phyloP scores from a whole-genome alignment of 2,113 vertebrate genomes.

The Rhinolophus sinicus region DNA sequence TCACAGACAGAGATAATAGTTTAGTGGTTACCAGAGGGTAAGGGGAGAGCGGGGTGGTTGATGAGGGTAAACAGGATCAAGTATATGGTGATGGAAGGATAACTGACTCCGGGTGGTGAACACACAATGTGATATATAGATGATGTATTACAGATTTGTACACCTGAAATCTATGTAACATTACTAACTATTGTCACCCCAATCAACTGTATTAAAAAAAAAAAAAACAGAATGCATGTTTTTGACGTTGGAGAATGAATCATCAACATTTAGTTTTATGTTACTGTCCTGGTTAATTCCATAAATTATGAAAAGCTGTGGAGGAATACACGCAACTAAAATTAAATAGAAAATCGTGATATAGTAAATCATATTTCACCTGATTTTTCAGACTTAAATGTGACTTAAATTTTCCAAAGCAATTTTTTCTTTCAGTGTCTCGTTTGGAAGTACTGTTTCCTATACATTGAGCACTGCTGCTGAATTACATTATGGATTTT shows the following conservation, averaged over 20 bases:
- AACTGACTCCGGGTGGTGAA: too few species aligned
- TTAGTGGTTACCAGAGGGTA: too few species aligned
- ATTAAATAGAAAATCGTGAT: background rate
- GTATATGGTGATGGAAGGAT: too few species aligned
- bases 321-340: background rate
- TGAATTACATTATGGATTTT: constrained; percentile 49
- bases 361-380: background rate
- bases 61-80: too few species aligned
- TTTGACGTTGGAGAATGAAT: background rate
- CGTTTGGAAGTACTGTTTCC: background rate
- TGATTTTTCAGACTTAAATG: background rate
- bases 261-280: background rate
- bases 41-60: too few species aligned
- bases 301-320: background rate
- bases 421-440: constrained; percentile 17
- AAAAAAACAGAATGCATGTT: background rate
- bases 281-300: background rate
- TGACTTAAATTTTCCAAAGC: background rate
- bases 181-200: too few species aligned
- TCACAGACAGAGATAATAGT: too few species aligned
- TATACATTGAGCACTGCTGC: constrained; percentile 15
- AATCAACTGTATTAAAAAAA: too few species aligned
- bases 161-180: too few species aligned
- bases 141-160: too few species aligned
- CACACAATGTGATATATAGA: too few species aligned